Evolutionary conservation across 2,888 invertebrate genomes (phyloP), one percentile per base, ranked within the genome.

Genomic region (Ochropleura leucogaster): DNA sequence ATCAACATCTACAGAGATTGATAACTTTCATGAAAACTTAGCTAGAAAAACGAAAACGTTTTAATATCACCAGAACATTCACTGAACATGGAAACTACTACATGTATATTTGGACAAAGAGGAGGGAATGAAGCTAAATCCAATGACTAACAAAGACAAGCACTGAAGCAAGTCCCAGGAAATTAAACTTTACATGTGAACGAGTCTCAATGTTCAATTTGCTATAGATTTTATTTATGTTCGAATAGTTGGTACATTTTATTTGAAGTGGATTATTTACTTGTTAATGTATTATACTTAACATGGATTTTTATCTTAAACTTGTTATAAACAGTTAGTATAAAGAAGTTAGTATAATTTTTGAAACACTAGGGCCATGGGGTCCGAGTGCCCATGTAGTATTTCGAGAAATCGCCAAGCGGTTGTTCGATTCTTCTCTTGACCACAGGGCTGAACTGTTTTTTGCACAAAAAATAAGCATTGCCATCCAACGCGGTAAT

Each of bases 101-200:
- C 47, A 66, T 20, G 53, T 69, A 18, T 63, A 40, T 69, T 49
- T 18, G 72, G 77, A 81, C 74, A 74, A 80, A 74, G 72, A 68
- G 51, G 44, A 51, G 49, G 69, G 69, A 63, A 67, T 55, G 53
- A 72, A 86, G 84, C 89, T 86, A 79, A 86, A 87, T 88, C 82
- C 87, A 87, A 84, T 84, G 86, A 88, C 84, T 88, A 80, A 82
- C 85, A 85, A 85, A 92, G 91, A 91, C 91, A 85, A 80, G 81
- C 77, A 73, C 85, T 88, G 86, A 87, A 86, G 77, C 82, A 81
- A 70, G 85, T 83, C 73, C 72, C 91, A 91, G 92, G 92, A 92
- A 92, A 93, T 93, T 91, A 92, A 92, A 91, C 88, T 91, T 91
- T 89, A 89, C 91, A 91, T 91, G 84, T 84, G 88, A 90, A 85